Evolutionary conservation across 2,113 vertebrate species (phyloP).

Genomic region (Tachysurus fulvidraco): DNA sequence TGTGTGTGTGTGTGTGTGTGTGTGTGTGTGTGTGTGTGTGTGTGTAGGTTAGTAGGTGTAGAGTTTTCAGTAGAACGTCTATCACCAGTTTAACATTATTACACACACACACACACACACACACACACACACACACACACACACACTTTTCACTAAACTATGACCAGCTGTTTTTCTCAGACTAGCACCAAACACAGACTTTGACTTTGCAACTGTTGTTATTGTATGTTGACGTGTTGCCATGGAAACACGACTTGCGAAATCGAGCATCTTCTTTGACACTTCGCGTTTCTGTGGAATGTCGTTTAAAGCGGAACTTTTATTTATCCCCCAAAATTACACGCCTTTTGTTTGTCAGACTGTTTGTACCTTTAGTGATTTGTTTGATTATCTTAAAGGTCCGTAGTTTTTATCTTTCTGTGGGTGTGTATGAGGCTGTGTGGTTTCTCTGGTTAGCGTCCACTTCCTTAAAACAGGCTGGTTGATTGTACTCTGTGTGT

Average conservation of each 20-base stretch:
- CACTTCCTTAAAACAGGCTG: neutral
- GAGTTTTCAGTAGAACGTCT: neutral
- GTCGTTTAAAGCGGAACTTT: neutral
- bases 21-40: conserved; percentile 27
- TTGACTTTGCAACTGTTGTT: neutral
- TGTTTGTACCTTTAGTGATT: neutral
- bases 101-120: neutral
- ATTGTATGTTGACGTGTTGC: neutral
- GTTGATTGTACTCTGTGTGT: neutral
- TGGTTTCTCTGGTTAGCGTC: neutral
- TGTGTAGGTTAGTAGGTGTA: neutral
- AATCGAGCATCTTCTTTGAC: neutral
- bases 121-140: neutral
- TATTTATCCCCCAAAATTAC: neutral
- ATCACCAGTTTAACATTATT: conserved; percentile 17
- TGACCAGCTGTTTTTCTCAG: neutral
- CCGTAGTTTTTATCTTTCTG: neutral
- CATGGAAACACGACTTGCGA: neutral
- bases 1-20: conserved; percentile 24
- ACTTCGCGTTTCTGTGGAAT: neutral
- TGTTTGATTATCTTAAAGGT: neutral
- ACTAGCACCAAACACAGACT: neutral
- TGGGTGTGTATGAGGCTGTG: neutral
- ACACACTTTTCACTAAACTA: neutral
- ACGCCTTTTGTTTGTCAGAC: neutral